Evolutionary conservation across 2,113 vertebrate species (phyloP), one percentile per base, ranked within the genome.

Genomic region (Callocephalon fimbriatum): DNA sequence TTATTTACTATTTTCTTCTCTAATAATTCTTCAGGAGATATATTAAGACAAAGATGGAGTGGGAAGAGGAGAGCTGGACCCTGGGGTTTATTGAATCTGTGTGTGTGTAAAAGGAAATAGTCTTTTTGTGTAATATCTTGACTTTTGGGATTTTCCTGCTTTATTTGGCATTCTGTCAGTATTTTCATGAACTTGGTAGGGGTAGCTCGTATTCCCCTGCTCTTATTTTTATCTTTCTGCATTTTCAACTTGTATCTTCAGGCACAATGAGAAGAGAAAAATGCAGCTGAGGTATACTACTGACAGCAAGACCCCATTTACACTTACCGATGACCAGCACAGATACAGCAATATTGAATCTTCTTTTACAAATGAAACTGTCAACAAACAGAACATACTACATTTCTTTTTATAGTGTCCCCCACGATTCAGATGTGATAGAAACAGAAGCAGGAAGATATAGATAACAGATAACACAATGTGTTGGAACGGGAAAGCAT

Each of bases 321-420:
- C 63, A 35, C 51, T 77, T 79, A 37, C 14, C 0, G n/a, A 74
- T 75, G 88, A 75, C 38, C 80, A 87, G 50, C 74, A 79, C 10
- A 10, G 79, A 79, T 68, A 68, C 5, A 84, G 29, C 19, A 31
- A 61, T 93, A 89, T 63, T 88, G 75, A 54, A 90, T 86, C 56
- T 44, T 74, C 81, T 88, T 74, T 87, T 59, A 67, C 56, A 91
- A 95, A 95, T 90, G 79, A 65, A 96, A 74, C 47, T 88, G 56
- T 32, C 73, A 91, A 80, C 66, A 88, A 84, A 93, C 18, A 62
- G 53, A 79, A 71, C 3, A 7, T 6, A 25, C 22, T 88, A 21
- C 48, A 37, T 22, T 85, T 87, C n/a, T 90, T 53, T 82, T 67
- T 63, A 8, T 44, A 40, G 45, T 35, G 63, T 65, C n/a, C 51